Base-by-base conservation (phyloP, 2,113 vertebrate species). In the Plecotus auritus region DNA sequence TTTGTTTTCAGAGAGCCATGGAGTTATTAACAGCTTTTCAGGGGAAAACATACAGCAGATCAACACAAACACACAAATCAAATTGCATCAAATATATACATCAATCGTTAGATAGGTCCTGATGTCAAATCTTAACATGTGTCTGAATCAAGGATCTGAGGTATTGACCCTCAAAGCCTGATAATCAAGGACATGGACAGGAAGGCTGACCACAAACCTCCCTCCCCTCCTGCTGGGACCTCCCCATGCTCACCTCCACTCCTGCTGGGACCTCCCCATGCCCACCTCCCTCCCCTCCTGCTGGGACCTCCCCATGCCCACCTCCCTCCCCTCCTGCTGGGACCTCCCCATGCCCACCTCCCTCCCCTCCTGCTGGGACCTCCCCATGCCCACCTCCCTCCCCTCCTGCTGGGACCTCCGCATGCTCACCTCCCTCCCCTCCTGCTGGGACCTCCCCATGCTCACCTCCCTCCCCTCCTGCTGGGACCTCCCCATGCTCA, bases 1-100 rank as follows among this genome's bases (percentile, higher is more conserved):
- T 78, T 88, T 91, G 92, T 87, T 92, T 90, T 94, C 92, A 70
- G 85, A 92, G 47, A 67, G 18, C n/a, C 7, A 28, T 20, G 16
- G 89, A 32, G 85, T 94, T 95, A 88, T 88, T 61, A 26, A 64
- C 81, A 80, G 72, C 28, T 85, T 85, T 91, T 81, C 86, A 77
- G 56, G 47, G 37, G 72, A 40, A 85, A 93, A 85, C n/a, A 90
- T 94, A 84, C 42, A 88, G n/a, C 54, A 64, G 9, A 88, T 76
- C 49, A 66, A 77, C 87, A 81, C 45, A 80, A 16, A 64, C 61
- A 73, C 16, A 81, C n/a, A 59, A 17, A 93, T 83, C 49, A 69
- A 74, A 81, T 76, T 67, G 23, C 18, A 93, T 90, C 83, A 76
- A 64, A 54, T 74, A 61, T 7, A 66, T 59, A 28, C 59, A 49